Base-by-base conservation (phyloP, 2,797 vertebrate genomes). In the Neostethus bicornis region DNA sequence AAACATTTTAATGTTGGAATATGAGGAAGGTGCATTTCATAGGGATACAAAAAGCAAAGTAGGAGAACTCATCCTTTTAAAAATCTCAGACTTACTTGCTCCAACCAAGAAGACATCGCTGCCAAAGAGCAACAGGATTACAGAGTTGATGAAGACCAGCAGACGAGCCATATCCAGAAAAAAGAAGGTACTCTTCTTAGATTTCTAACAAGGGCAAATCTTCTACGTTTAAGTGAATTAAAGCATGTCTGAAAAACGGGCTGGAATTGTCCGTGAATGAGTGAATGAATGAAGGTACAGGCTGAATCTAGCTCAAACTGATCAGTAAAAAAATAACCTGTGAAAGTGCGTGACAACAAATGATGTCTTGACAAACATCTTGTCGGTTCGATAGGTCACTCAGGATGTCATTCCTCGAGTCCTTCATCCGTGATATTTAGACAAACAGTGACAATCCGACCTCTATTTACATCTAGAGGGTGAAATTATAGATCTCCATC, bases 101-200 rank as follows among this genome's bases (percentile, higher is more conserved):
- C 87, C 91, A 37, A 96, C 94, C 65, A 96, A 85, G 81, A 95
- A 94, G 87, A 94, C 84, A 88, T 94, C 93, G 86, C 92, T 95
- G 79, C 92, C 92, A 84, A 96, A 92, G 80, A 96, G 92, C 90
- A 98, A 91, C 91, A 97, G 92, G 83, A 94, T 85, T 60, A 88
- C 91, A 57, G 93, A 94, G 86, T 93, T 93, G 65, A 95, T 73
- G 70, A 92, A 79, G 26, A 95, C 80, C 54, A 90, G 85, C 73
- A 93, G 85, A 13, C 91, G 89, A 88, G 92, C 92, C 94, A 95
- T 95, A 79, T 85, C 87, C 84, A 38, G 4, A 16, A 19, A 59
- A 51, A 61, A 50, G 7, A 26, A 41, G 70, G 38, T 63, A 70
- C 54, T 81, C 61, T 58, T 56, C 54, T 69, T 55, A 26, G 45